Evolutionary conservation across 2,888 invertebrate species (phyloP).

Genomic region (Lasioglossum calceatum): DNA sequence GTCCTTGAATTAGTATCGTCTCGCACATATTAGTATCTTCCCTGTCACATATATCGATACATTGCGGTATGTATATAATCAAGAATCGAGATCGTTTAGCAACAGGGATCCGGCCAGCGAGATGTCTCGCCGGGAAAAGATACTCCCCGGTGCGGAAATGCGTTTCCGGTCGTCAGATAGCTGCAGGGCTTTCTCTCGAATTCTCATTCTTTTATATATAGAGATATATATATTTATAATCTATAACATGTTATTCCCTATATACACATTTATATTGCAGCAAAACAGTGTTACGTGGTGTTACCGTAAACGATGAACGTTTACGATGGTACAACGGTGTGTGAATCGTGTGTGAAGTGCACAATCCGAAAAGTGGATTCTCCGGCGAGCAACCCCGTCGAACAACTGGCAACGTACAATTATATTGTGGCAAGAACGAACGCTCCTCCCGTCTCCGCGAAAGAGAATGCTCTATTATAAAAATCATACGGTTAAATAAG

Average conservation of each 20-base stretch:
- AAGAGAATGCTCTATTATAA: slow-evolving; percentile 39
- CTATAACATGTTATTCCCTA: slow-evolving; percentile 79
- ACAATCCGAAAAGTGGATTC: slow-evolving; percentile 41
- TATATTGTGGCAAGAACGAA: background rate
- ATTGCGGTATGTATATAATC: background rate
- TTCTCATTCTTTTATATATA: slow-evolving; percentile 77
- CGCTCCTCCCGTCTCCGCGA: background rate
- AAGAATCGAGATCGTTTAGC: background rate
- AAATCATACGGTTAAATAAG: slow-evolving; percentile 45
- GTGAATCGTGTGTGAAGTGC: slow-evolving; percentile 47
- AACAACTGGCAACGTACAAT: background rate
- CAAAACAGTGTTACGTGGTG: slow-evolving; percentile 74
- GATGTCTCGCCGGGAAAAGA: background rate
- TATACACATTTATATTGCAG: slow-evolving; percentile 84
- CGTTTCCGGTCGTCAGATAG: slow-evolving; percentile 73
- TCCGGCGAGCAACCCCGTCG: slow-evolving; percentile 64
- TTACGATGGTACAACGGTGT: slow-evolving; percentile 56
- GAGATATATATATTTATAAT: slow-evolving; percentile 75
- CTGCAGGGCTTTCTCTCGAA: slow-evolving; percentile 71
- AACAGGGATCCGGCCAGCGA: background rate
- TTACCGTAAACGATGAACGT: slow-evolving; percentile 56
- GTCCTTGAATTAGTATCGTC: no score
- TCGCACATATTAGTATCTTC: no score
- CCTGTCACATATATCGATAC: background rate
- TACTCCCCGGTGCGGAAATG: slow-evolving; percentile 74